Evolutionary conservation across 2,797 vertebrate species (phyloP), one percentile per base, ranked within the genome.

Genomic region (Pteropus rufus): DNA sequence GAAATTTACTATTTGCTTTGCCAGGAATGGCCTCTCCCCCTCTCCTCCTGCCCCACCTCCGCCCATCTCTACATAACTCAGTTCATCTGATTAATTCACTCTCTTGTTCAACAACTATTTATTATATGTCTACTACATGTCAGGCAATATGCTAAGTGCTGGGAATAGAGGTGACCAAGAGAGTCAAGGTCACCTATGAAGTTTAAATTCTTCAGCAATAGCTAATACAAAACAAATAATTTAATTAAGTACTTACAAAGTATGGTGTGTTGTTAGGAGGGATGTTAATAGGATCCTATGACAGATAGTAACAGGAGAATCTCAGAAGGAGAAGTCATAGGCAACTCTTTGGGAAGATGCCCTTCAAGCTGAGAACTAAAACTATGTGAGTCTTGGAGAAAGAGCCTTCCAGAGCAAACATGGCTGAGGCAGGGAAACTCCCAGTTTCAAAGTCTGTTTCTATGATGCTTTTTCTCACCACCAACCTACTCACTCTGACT

Each of bases 151-250:
- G n/a, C 36, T 39, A 64, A 44, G 19, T 39, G 11, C 46, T 82
- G 54, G 49, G 16, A 64, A 49, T 34, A 73, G 34, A 60, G 41
- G 15, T 64, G 18, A 69, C 9, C 56, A n/a, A 41, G 65, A 70
- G n/a, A 65, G 44, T 39, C n/a, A 18, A 16, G 10, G 23, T 81
- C 67, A 60, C 67, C 36, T 54, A 39, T 41, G 8, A 64, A 62
- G 21, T 39, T 70, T 65, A 24, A 60, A 60, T 67, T 92, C 92
- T 91, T 86, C 39, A 67, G 31, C 76, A 64, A 21, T 34, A 64
- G 21, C 34, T 44, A 41, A 34, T 7, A 1, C n/a, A 31, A 93
- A 80, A 82, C 26, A 26, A 58, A 49, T 4, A 46, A n/a, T 4
- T 23, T 46, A 49, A 95, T 83, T 65, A 52, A 73, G 10, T 39